These are phyloP conservation scores for Rhopalosiphum padi DNA, from an alignment of 1,140 invertebrate genomes.

Conservation along the genomic window DNA sequence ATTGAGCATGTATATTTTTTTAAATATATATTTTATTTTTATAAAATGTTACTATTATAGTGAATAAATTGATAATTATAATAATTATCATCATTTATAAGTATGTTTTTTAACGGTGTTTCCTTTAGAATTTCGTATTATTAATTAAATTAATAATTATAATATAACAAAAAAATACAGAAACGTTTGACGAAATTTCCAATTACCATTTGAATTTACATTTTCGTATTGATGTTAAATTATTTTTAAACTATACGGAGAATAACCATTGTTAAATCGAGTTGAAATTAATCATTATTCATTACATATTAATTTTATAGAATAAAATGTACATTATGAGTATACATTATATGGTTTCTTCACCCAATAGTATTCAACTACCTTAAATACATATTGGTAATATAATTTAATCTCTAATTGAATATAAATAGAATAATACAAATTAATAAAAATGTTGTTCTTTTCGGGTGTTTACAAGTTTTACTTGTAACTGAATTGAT, in stretches of 20 bases:
- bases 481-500: neutral
- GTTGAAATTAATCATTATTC: neutral
- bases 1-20: no score
- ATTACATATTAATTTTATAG: neutral
- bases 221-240: neutral
- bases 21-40: no score
- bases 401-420: neutral
- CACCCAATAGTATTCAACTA: neutral
- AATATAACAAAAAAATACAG: neutral
- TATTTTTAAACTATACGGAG: neutral
- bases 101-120: neutral
- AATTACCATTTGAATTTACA: neutral
- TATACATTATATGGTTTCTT: neutral
- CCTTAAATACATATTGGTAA: neutral
- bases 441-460: neutral
- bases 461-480: neutral
- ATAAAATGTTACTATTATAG: no score
- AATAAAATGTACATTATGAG: no score
- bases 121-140: neutral
- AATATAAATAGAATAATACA: neutral
- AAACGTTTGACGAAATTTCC: neutral
- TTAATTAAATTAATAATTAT: conserved; percentile 6
- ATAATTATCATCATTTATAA: neutral
- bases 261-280: neutral
- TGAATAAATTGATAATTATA: no score